phyloP scores from a whole-genome alignment of 2,113 vertebrate species.

The Podarcis raffonei region DNA sequence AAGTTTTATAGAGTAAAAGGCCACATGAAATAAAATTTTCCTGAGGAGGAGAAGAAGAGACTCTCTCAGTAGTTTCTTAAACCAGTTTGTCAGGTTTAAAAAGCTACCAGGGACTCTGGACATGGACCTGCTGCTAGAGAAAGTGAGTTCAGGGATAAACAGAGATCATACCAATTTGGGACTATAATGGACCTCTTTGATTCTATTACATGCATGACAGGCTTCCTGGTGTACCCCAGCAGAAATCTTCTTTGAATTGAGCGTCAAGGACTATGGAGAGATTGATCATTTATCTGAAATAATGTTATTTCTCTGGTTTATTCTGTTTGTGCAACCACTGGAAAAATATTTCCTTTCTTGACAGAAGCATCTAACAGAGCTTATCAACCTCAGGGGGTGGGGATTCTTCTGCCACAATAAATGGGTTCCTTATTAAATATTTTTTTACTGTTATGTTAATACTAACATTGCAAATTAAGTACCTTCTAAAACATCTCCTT shows the following conservation, averaged over 20 bases:
- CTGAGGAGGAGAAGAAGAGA: not conserved
- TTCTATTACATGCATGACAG: slow-evolving; percentile 74
- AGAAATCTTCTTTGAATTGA: slow-evolving; percentile 70
- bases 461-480: slow-evolving; percentile 25
- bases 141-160: slow-evolving; percentile 51
- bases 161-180: slow-evolving; percentile 63
- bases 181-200: slow-evolving; percentile 58
- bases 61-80: slow-evolving; percentile 39
- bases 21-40: not conserved
- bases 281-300: slow-evolving; percentile 76
- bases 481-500: not conserved
- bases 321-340: slow-evolving; percentile 70
- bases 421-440: slow-evolving; percentile 47
- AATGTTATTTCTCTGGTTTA: slow-evolving; percentile 72
- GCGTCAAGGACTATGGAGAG: slow-evolving; percentile 60
- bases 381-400: slow-evolving; percentile 29
- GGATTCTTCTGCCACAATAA: slow-evolving; percentile 43
- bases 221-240: slow-evolving; percentile 60
- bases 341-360: slow-evolving; percentile 71
- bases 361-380: slow-evolving; percentile 42
- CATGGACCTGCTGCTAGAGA: slow-evolving; percentile 49
- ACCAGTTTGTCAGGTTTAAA: slow-evolving; percentile 30
- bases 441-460: slow-evolving; percentile 39
- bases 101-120: slow-evolving; percentile 47
- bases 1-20: slow-evolving; percentile 40